Conservation (phyloP, 2,888 invertebrate species). For the Exephanes ischioxanthus region DNA sequence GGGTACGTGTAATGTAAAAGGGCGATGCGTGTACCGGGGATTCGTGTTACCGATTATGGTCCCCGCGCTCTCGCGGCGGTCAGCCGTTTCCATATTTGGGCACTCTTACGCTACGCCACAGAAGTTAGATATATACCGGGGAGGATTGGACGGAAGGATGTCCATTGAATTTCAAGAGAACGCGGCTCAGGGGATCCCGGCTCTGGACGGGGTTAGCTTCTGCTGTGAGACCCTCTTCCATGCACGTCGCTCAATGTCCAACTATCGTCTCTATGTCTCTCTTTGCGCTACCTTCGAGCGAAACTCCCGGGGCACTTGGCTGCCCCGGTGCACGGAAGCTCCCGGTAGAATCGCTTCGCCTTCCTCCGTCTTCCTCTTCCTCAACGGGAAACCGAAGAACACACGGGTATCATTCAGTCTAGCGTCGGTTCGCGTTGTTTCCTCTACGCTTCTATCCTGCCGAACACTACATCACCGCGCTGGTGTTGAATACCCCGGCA, state of each 20-base stretch:
- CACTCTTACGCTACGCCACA: constrained; percentile 67
- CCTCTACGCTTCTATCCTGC: constrained; percentile 63
- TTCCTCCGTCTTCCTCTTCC: constrained; percentile 40
- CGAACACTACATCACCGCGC: constrained; percentile 77
- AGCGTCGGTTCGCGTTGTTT: constrained; percentile 49
- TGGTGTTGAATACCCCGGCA: constrained; percentile 60
- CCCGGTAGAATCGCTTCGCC: constrained; percentile 34
- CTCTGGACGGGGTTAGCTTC: constrained; percentile 45
- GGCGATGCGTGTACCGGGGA: constrained; percentile 44
- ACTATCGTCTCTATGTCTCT: constrained; percentile 79
- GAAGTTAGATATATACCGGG: constrained; percentile 60
- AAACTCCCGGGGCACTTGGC: constrained; percentile 5
- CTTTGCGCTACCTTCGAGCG: constrained; percentile 72
- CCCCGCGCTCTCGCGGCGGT: constrained; percentile 65
- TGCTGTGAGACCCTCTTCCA: constrained; percentile 73
- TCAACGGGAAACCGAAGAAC: constrained; percentile 49
- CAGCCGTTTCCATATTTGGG: constrained; percentile 72
- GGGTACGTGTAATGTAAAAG: constrained; percentile 56
- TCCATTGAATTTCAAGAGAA: constrained; percentile 76
- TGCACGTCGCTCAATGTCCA: constrained; percentile 80
- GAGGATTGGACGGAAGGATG: constrained; percentile 72
- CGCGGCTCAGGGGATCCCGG: constrained; percentile 52
- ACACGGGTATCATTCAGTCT: constrained; percentile 54
- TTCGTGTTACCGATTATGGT: constrained; percentile 74
- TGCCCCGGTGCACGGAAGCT: constrained; percentile 68